phyloP scores from a whole-genome alignment of 2,888 invertebrate species.

The Trimorus sp. region DNA sequence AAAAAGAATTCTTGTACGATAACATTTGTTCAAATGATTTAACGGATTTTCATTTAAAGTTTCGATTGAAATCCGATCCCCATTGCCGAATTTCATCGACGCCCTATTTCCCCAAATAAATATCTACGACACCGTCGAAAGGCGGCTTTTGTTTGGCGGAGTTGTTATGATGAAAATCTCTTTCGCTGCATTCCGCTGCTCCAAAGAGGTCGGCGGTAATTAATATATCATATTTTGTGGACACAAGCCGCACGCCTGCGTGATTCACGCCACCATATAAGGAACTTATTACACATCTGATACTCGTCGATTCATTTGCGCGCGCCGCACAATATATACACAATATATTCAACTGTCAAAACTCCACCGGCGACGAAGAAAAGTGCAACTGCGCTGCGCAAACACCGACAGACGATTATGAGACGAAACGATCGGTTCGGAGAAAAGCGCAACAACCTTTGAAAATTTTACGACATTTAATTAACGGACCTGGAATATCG shows the following conservation, averaged over 20 bases:
- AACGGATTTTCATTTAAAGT: no score
- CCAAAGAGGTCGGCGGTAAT: conserved; percentile 35
- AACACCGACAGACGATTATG: no score
- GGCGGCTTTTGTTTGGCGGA: not conserved
- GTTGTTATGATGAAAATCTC: conserved; percentile 3
- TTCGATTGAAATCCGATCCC: no score
- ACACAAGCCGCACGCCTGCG: conserved; percentile 14
- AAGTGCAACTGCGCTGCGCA: not conserved
- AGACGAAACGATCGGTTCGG: no score
- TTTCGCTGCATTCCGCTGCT: conserved; percentile 5
- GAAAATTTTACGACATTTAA: no score
- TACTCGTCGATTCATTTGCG: conserved; percentile 36
- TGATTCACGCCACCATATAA: conserved; percentile 48
- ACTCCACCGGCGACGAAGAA: conserved; percentile 29
- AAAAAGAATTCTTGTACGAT: no score
- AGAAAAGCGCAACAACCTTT: no score
- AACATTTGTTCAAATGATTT: no score
- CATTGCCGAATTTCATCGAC: no score
- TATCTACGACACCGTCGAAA: no score
- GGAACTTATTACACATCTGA: conserved; percentile 48
- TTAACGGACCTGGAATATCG: no score
- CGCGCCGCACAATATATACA: not conserved
- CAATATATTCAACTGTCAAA: conserved; percentile 37
- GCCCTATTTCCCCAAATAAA: no score
- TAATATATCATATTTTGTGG: conserved; percentile 46